Evolutionary conservation across 2,888 invertebrate species (phyloP).

Genomic region (Harpagoxenus sublaevis): DNA sequence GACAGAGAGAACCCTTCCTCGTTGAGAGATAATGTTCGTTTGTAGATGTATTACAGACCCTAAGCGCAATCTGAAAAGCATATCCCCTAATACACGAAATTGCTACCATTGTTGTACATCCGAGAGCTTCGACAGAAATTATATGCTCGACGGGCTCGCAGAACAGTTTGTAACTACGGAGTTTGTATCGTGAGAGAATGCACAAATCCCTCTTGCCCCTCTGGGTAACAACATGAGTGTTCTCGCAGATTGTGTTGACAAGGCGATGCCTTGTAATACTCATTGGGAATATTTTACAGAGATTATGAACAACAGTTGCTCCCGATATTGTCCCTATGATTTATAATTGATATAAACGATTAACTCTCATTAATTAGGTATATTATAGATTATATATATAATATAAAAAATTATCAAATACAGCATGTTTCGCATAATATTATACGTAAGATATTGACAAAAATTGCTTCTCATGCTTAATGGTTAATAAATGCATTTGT

Average conservation of each 20-base stretch:
- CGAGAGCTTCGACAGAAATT: conserved; percentile 59
- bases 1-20: not conserved
- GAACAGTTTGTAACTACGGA: conserved; percentile 61
- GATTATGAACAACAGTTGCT: not conserved
- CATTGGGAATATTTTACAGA: conserved; percentile 1
- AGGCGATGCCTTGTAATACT: conserved; percentile 5
- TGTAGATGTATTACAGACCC: not conserved
- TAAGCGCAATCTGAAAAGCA: conserved; percentile 13
- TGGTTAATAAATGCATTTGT: not conserved
- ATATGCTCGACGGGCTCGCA: conserved; percentile 55
- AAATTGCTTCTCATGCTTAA: not conserved
- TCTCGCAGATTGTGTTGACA: conserved; percentile 23
- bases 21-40: conserved; percentile 16
- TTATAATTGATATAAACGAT: conserved; percentile 3
- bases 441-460: not conserved
- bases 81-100: conserved; percentile 41
- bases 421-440: not conserved
- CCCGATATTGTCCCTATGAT: not conserved
- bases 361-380: not conserved
- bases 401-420: not conserved
- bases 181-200: conserved; percentile 57
- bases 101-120: conserved; percentile 39
- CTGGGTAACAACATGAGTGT: conserved; percentile 10
- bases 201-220: conserved; percentile 33
- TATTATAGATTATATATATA: not conserved